Base-by-base conservation (phyloP, 2,113 vertebrate species). In the Todiramphus chloris region DNA sequence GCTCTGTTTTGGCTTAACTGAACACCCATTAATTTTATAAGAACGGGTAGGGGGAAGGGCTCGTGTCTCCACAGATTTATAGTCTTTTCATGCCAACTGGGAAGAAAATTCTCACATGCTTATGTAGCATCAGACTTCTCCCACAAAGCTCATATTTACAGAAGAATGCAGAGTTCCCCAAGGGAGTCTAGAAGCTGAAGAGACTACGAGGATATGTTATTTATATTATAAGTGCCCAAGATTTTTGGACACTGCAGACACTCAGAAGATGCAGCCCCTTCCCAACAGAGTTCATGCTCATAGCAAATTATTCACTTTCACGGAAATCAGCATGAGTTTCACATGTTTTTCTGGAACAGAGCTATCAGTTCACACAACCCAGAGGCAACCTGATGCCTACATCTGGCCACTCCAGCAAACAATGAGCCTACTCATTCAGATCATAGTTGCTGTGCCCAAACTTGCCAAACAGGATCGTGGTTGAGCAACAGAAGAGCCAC, bases 21-120 rank as follows among this genome's bases (percentile, higher is more conserved):
- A 96, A 95, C 67, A 81, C 33, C 87, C 95, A 96, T 97, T 96
- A 94, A 97, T 96, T 97, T 95, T 95, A 94, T 90, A 94, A 84
- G 91, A 94, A 83, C 0, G 73, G 35, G 70, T 13, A 70, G 82
- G 94, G 94, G 89, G 87, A 95, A 95, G 89, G 94, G 84, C 60
- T 95, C 37, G 16, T 73, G 80, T 87, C 95, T 94, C 87, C 60
- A 64, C 46, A 95, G 95, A 96, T 97, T 96, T 96, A 97, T 87
- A 94, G 92, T 58, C 66, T 93, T 91, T 83, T 69, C 85, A 94
- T 94, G 92, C 91, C 95, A 96, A 93, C 87, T 90, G 93, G 83
- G 87, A 95, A 97, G 90, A 89, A 95, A 94, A 94, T 93, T 95
- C 94, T 97, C 97, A 94, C 82, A 83, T 68, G 87, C 91, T 95